Base-by-base conservation (phyloP, 2,888 invertebrate genomes). In the Apoda limacodes region DNA sequence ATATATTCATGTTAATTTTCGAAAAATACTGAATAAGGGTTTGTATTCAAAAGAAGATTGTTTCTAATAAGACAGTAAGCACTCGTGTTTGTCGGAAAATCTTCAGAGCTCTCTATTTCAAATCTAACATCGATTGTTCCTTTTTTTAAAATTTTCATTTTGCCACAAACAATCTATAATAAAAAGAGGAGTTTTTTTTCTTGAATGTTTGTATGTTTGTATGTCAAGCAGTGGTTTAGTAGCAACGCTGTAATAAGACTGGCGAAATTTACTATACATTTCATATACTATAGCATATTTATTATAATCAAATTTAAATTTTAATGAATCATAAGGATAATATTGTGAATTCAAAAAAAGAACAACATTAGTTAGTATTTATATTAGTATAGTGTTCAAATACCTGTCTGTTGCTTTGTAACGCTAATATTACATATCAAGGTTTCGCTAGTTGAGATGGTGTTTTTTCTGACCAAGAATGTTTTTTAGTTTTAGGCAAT, bases 401-500 rank as follows among this genome's bases (percentile, higher is more conserved):
- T 6, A 24, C 9, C 15, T 27, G 17, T 17, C 26, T 5, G 9
- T 6, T n/a, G n/a, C 3, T 5, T 13, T 25, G 25, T 25, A 65
- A 52, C 7, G 48, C 61, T 11, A 65, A 22, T n/a, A 68, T 54
- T 10, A 67, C 36, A 39, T 42, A 68, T 28, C 61, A 36, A 2
- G 63, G 63, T 43, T 59, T 61, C 44, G 64, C 63, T 22, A 62
- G 34, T 30, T 51, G 49, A 9, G 43, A 43, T 7, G 52, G 37
- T 12, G 60, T 59, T 41, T 55, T 55, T 6, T 57, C 39, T 6
- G 48, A 37, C 62, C 51, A 46, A n/a, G n/a, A n/a, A n/a, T n/a
- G n/a, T n/a, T n/a, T n/a, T n/a, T n/a, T n/a, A n/a, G n/a, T n/a
- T n/a, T n/a, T n/a, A n/a, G n/a, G n/a, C n/a, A n/a, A n/a, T n/a